Percentiles rank a stretch among this genome's conserved stretches.
These are phyloP conservation scores for Rhagonycha fulva DNA, from an alignment of 2,888 invertebrate genomes.

Conservation along the genomic window DNA sequence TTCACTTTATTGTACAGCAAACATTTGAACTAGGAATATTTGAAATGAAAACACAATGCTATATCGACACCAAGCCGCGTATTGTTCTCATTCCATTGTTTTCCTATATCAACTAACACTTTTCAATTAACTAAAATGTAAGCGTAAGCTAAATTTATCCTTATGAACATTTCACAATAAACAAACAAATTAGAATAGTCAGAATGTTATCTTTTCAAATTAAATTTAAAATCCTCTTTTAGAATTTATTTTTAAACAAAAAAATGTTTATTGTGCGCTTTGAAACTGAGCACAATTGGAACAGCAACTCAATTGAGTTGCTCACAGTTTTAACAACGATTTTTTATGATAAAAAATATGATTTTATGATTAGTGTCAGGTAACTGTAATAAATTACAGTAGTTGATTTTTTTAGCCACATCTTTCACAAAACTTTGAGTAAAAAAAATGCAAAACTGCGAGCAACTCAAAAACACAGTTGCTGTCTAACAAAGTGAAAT, in stretches of 20 bases:
- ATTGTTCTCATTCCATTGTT: slow-evolving; percentile 5
- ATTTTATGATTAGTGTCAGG: no score
- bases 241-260: no score
- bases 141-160: not conserved
- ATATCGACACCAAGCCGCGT: slow-evolving; percentile 6
- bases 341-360: no score
- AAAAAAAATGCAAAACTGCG: no score
- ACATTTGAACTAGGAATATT: slow-evolving; percentile 5
- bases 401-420: no score
- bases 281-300: no score
- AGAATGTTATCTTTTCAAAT: not conserved
- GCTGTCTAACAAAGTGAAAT: no score
- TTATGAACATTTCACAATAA: not conserved
- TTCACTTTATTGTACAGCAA: not conserved
- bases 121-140: slow-evolving; percentile 1
- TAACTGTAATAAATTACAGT: no score
- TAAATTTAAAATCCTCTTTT: not conserved
- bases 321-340: not conserved
- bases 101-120: not conserved
- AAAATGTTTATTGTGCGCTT: no score
- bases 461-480: no score
- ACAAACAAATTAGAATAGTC: not conserved
- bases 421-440: no score
- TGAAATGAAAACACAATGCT: slow-evolving; percentile 6
- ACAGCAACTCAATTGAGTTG: not conserved